Percentiles rank a stretch among this genome's conserved stretches.
Conservation (phyloP, 2,113 vertebrate genomes). For the Elachura formosa region DNA sequence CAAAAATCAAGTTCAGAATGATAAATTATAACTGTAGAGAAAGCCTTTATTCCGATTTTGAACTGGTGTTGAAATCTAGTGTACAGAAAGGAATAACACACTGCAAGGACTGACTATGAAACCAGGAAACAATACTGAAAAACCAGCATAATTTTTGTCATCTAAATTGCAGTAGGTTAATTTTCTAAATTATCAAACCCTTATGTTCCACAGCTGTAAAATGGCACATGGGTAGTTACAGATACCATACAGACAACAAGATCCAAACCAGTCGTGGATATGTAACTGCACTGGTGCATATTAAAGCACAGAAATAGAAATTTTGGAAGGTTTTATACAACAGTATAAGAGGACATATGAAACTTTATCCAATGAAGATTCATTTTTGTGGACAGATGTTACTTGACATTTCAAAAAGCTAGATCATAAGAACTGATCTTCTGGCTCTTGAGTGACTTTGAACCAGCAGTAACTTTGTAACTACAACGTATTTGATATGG, state of each 20-base stretch:
- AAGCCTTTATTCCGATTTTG: background rate
- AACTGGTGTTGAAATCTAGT: background rate
- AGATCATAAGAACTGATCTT: background rate
- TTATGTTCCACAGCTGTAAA: background rate
- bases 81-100: background rate
- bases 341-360: background rate
- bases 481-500: background rate
- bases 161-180: background rate
- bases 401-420: background rate
- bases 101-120: background rate
- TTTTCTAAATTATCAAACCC: background rate
- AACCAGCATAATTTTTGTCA: background rate
- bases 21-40: background rate
- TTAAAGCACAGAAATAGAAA: background rate
- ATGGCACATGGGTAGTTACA: background rate
- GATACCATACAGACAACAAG: background rate
- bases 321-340: background rate
- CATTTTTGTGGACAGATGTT: background rate
- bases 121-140: background rate
- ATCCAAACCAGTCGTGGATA: background rate
- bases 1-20: background rate
- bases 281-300: accelerated
- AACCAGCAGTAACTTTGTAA: background rate
- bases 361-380: background rate
- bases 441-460: background rate